Conservation (phyloP, 2,113 vertebrate species). For the human region DNA sequence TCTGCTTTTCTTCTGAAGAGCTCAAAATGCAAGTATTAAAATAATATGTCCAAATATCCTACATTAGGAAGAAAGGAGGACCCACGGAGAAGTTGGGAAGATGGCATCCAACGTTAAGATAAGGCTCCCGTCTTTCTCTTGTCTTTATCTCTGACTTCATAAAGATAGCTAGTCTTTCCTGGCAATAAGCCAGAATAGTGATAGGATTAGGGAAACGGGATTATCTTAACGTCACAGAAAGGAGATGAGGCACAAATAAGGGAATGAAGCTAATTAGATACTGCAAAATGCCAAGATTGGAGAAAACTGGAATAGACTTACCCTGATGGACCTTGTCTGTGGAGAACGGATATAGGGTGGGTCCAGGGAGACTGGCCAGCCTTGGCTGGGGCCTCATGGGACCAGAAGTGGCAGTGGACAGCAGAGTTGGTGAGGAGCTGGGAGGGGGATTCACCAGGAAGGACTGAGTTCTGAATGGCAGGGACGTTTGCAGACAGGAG, state of each 20-base stretch:
- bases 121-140: background rate
- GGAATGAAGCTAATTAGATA: background rate
- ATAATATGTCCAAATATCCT: background rate
- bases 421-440: background rate
- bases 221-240: conserved; percentile 3
- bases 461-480: background rate
- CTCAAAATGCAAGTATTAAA: conserved; percentile 22
- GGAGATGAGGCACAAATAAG: background rate
- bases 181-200: background rate
- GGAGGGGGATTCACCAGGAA: background rate
- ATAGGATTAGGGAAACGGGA: conserved; percentile 7
- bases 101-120: background rate
- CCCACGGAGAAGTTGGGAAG: background rate
- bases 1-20: conserved; percentile 47
- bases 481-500: background rate
- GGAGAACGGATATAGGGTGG: background rate
- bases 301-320: background rate
- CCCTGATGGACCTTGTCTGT: background rate
- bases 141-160: background rate
- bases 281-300: background rate
- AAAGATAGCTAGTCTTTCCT: conserved; percentile 19
- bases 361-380: background rate
- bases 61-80: background rate
- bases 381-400: too few relatives aligned
- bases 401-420: background rate